Conservation (phyloP, 2,797 vertebrate genomes). For the Hippopotamyrus pictus region DNA sequence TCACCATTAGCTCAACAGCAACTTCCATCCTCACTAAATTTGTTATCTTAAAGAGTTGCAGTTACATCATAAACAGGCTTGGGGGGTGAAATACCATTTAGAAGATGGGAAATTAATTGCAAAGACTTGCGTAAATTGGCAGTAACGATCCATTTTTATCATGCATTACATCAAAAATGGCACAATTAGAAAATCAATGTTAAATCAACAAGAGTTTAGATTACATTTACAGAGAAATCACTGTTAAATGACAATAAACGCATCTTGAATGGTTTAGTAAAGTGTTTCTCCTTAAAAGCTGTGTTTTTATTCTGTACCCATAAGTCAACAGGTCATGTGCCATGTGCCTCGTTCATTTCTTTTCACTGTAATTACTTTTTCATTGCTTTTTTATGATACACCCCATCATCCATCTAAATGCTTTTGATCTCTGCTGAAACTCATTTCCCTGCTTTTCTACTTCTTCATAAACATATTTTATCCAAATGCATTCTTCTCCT, state of each 20-base stretch:
- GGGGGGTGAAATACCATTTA: background rate
- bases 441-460: background rate
- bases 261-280: background rate
- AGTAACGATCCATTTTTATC: background rate
- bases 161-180: background rate
- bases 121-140: background rate
- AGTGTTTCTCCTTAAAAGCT: background rate
- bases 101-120: background rate
- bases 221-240: constrained; percentile 9
- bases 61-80: background rate
- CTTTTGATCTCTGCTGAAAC: background rate
- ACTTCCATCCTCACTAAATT: background rate
- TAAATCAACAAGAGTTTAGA: background rate
- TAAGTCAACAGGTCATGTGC: background rate
- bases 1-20: background rate
- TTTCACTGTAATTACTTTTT: background rate
- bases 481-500: background rate
- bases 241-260: background rate
- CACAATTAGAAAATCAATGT: background rate
- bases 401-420: background rate
- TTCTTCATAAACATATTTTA: background rate
- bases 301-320: background rate
- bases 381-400: background rate
- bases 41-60: background rate
- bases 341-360: background rate